phyloP scores from a whole-genome alignment of 2,888 invertebrate genomes.

The Euplagia quadripunctaria region DNA sequence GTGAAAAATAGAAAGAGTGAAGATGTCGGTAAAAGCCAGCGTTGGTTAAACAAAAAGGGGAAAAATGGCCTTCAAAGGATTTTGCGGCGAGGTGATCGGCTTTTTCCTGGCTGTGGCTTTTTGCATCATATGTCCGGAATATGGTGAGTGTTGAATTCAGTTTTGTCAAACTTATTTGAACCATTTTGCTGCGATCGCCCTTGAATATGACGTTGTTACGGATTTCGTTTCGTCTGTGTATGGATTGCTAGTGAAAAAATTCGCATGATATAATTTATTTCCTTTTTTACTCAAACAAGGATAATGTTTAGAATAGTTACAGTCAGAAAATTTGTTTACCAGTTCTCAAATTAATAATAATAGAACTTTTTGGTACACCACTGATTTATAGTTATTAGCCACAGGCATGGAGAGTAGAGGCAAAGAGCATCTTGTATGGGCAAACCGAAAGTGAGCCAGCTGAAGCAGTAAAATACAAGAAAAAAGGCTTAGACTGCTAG shows the following conservation, averaged over 20 bases:
- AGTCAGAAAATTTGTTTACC: no score
- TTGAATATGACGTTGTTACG: not conserved
- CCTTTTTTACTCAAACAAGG: not conserved
- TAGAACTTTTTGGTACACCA: not conserved
- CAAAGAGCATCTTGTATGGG: no score
- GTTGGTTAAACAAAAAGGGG: slow-evolving; percentile 78
- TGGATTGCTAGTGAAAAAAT: not conserved
- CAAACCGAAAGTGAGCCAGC: no score
- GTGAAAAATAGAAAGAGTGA: slow-evolving; percentile 70
- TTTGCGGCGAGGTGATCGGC: slow-evolving; percentile 80
- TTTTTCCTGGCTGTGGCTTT: slow-evolving; percentile 81
- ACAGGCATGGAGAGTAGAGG: no score
- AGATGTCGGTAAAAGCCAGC: slow-evolving; percentile 81
- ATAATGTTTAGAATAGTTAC: not conserved
- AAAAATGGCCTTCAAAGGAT: slow-evolving; percentile 82
- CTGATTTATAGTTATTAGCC: no score
- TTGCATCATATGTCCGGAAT: slow-evolving; percentile 82
- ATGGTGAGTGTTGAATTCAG: slow-evolving; percentile 71
- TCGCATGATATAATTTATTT: not conserved
- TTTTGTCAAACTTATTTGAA: not conserved
- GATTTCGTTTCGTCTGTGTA: not conserved
- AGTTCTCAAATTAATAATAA: not conserved
- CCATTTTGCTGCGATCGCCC: not conserved
- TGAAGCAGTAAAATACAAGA: no score
- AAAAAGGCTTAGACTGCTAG: no score